These are phyloP conservation scores for Mixornis gularis DNA, from an alignment of 2,113 vertebrate genomes.

Conservation along the genomic window DNA sequence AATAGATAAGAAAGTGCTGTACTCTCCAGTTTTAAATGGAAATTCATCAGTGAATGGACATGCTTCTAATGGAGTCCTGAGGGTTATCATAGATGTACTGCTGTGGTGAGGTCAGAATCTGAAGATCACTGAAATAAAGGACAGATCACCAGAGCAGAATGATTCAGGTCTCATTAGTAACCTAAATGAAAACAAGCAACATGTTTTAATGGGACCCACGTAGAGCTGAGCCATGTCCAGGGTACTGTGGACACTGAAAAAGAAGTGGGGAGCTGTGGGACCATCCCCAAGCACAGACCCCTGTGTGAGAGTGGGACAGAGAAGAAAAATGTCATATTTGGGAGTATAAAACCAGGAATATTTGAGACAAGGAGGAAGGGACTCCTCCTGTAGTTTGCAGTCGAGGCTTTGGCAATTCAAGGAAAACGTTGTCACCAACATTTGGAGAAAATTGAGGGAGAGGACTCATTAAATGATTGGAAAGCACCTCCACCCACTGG, in stretches of 20 bases:
- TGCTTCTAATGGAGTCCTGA: neutral
- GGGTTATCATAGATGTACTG: neutral
- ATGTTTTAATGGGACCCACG: neutral
- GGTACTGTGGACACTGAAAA: accelerated
- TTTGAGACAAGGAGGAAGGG: neutral
- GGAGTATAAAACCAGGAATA: neutral
- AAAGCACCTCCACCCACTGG: neutral
- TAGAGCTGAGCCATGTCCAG: neutral
- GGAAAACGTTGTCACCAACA: neutral
- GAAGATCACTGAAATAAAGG: neutral
- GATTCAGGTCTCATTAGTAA: neutral
- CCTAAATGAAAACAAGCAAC: neutral
- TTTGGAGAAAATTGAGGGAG: neutral
- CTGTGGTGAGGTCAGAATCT: neutral
- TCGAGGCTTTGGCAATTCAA: neutral
- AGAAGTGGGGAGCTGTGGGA: neutral
- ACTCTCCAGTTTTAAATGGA: neutral
- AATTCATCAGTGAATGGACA: neutral
- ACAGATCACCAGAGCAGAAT: neutral
- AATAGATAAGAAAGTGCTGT: neutral
- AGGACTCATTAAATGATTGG: neutral
- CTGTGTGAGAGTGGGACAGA: neutral
- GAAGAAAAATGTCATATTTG: neutral
- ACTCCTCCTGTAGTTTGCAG: neutral
- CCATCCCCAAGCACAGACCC: neutral